Conservation (phyloP, 2,797 vertebrate genomes). For the Oreochromis grahami region DNA sequence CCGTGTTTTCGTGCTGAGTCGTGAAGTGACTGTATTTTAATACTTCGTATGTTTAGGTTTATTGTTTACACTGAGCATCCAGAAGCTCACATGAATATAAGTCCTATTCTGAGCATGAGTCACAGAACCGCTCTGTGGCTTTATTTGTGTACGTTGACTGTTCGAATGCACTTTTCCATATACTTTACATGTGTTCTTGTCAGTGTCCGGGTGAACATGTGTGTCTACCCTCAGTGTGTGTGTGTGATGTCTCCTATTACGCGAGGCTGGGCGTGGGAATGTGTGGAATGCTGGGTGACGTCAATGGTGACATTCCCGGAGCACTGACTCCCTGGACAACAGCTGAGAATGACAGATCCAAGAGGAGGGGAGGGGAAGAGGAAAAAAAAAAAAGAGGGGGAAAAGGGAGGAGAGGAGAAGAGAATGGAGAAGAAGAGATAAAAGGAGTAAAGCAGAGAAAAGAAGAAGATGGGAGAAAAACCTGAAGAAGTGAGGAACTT, state of each 20-base stretch:
- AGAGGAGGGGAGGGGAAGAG: not conserved
- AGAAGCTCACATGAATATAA: not conserved
- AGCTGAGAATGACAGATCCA: constrained; percentile 74
- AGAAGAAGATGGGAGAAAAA: not conserved
- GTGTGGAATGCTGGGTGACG: constrained; percentile 88
- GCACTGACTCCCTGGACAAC: constrained; percentile 75
- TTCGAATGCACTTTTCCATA: constrained; percentile 4
- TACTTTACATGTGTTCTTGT: constrained; percentile 6
- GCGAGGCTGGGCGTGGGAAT: constrained; percentile 77
- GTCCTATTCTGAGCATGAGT: not conserved
- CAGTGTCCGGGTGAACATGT: not conserved
- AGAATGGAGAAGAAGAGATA: not conserved
- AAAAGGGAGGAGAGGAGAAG: not conserved
- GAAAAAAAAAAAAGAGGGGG: not conserved
- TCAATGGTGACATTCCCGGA: constrained; percentile 92
- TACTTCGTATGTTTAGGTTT: not conserved
- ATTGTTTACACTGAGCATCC: not conserved
- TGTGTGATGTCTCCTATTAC: constrained; percentile 67
- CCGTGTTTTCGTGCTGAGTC: not conserved
- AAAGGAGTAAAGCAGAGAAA: not conserved
- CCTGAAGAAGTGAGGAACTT: not conserved
- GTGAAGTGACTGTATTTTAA: not conserved
- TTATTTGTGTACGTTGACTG: constrained; percentile 4
- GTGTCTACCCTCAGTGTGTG: not conserved
- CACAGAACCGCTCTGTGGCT: not conserved